A percentile compares a stretch with the other conserved stretches of the same genome.
Evolutionary conservation across 2,113 vertebrate genomes (phyloP).

Genomic region (Isichthys henryi): DNA sequence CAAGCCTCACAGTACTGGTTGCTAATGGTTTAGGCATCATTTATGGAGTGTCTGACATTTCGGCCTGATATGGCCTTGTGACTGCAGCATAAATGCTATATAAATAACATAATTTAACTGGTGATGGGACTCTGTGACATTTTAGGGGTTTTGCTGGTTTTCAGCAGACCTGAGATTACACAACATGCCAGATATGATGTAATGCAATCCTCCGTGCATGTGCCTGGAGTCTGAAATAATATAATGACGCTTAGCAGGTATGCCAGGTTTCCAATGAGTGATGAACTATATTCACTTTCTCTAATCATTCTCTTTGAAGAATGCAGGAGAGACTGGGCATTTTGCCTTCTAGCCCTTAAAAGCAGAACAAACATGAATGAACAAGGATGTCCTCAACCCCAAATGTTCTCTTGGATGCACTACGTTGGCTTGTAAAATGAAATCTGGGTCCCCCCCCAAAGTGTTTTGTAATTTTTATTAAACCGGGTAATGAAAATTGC

Average conservation of each 20-base stretch:
- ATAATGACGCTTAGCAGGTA: conserved; percentile 15
- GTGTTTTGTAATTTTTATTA: conserved; percentile 18
- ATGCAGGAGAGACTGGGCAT: conserved; percentile 24
- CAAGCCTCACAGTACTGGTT: not conserved
- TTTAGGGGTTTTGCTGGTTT: not conserved
- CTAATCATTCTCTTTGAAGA: conserved; percentile 34
- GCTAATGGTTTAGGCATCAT: not conserved
- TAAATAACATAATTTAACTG: not conserved
- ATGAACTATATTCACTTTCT: conserved; percentile 32
- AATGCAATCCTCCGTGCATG: conserved; percentile 1
- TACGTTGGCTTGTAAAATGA: conserved; percentile 21
- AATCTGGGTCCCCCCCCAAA: conserved; percentile 25
- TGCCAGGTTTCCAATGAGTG: conserved; percentile 22
- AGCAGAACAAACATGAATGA: conserved; percentile 37
- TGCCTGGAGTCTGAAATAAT: not conserved
- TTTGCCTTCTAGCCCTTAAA: conserved; percentile 30
- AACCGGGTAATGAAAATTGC: conserved; percentile 11
- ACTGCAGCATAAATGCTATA: not conserved
- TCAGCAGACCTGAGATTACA: not conserved
- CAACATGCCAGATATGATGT: not conserved
- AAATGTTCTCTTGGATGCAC: conserved; percentile 31
- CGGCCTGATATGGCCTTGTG: not conserved
- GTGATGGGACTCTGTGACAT: not conserved
- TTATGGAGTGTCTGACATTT: not conserved
- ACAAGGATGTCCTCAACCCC: conserved; percentile 31